These are phyloP conservation scores for Helicolenus hilgendorfi DNA, from an alignment of 2,797 vertebrate species.

Conservation along the genomic window DNA sequence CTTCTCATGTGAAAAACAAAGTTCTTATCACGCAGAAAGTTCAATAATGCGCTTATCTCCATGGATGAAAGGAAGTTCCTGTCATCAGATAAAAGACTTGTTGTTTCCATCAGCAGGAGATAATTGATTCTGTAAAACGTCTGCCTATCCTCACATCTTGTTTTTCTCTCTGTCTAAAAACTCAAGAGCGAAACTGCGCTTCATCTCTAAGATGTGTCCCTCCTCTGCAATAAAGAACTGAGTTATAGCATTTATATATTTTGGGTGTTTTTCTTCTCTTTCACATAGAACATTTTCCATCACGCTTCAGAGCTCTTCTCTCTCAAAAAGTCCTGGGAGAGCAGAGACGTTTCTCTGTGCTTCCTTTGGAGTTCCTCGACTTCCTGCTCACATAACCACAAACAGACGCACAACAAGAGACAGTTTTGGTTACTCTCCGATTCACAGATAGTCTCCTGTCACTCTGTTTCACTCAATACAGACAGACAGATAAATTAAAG, in stretches of 20 bases:
- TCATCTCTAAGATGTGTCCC: neutral
- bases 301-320: constrained; percentile 50
- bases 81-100: neutral
- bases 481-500: neutral
- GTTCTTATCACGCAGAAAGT: neutral
- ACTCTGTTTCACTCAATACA: neutral
- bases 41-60: neutral
- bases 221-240: neutral
- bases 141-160: neutral
- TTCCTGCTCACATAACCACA: constrained; percentile 63
- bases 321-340: constrained; percentile 74
- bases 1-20: neutral
- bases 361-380: constrained; percentile 69
- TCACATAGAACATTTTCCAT: neutral
- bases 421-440: neutral
- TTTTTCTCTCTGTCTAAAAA: neutral
- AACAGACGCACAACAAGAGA: constrained; percentile 1
- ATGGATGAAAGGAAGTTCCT: neutral
- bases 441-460: neutral
- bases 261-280: neutral
- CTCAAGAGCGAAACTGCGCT: neutral
- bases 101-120: neutral
- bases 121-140: neutral
- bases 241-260: neutral
- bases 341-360: constrained; percentile 75